Conservation (phyloP, 2,888 invertebrate genomes). For the Latheticus oryzae region DNA sequence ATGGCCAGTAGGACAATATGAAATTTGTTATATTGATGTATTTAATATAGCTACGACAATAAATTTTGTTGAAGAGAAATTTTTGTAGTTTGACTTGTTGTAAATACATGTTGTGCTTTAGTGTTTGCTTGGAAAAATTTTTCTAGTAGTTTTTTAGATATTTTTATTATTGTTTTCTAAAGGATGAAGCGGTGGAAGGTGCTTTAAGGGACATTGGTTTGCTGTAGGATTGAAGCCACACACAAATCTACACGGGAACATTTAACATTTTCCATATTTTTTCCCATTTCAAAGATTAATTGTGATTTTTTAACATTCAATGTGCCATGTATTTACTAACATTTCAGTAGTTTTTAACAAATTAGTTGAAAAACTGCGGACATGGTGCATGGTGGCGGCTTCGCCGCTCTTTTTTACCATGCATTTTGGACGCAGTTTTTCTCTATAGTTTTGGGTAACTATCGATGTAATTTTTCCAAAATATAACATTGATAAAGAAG, state of each 20-base stretch:
- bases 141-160: conserved; percentile 38
- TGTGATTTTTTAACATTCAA: too few relatives aligned
- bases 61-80: conserved; percentile 22
- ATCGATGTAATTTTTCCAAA: too few relatives aligned
- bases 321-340: conserved; percentile 25
- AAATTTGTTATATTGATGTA: conserved; percentile 21
- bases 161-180: conserved; percentile 57
- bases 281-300: neutral
- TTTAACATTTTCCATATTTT: conserved; percentile 27
- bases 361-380: too few relatives aligned
- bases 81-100: conserved; percentile 35
- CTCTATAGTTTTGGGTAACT: too few relatives aligned
- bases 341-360: conserved; percentile 23
- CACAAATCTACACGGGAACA: too few relatives aligned
- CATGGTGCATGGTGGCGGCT: too few relatives aligned
- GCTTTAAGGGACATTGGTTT: conserved; percentile 95
- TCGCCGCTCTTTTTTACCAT: too few relatives aligned
- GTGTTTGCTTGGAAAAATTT: conserved; percentile 13
- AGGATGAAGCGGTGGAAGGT: conserved; percentile 95
- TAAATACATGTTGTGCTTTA: conserved; percentile 19
- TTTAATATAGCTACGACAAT: conserved; percentile 10
- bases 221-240: conserved; percentile 70
- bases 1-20: conserved; percentile 28
- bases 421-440: too few relatives aligned
- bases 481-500: too few relatives aligned